Percentiles rank a stretch among this genome's conserved stretches.
Conservation (phyloP, 35 echinoderm and acorn worm species). For the Ptychodera flava region DNA sequence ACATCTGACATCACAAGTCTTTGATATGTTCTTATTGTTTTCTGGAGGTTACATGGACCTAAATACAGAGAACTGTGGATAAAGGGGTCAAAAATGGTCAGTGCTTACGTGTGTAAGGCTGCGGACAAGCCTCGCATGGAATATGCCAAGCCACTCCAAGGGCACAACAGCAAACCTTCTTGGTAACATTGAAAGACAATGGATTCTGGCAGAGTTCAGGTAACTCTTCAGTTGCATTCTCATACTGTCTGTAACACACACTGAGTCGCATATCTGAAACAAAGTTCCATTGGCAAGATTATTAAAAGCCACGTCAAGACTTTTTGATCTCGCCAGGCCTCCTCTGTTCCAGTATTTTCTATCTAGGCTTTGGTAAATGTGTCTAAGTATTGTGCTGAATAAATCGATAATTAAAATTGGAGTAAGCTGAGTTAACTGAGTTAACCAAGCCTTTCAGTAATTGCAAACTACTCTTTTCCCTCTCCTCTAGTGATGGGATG, state of each 20-base stretch:
- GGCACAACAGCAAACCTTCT: conserved; percentile 19
- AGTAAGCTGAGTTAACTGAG: not conserved
- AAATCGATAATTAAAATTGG: not conserved
- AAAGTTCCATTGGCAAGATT: not conserved
- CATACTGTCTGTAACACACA: not conserved
- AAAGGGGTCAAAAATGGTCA: no score
- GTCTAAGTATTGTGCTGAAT: no score
- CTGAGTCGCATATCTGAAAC: not conserved
- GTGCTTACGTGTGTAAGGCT: conserved; percentile 69
- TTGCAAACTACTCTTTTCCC: no score
- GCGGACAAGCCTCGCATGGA: conserved; percentile 77
- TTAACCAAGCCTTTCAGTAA: not conserved
- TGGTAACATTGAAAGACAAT: not conserved
- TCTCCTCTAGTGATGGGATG: no score
- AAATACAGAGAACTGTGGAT: no score
- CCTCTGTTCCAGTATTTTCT: no score
- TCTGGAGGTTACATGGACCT: no score
- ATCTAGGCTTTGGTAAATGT: no score
- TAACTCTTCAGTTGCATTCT: not conserved
- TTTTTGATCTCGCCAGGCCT: no score
- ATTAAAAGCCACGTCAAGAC: not conserved
- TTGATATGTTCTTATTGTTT: no score
- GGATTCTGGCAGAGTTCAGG: not conserved
- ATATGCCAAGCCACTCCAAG: conserved; percentile 60
- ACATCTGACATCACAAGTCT: no score